Evolutionary conservation across 2,888 invertebrate genomes (phyloP), one percentile per base, ranked within the genome.

Genomic region (Caenorhabditis parvicauda): DNA sequence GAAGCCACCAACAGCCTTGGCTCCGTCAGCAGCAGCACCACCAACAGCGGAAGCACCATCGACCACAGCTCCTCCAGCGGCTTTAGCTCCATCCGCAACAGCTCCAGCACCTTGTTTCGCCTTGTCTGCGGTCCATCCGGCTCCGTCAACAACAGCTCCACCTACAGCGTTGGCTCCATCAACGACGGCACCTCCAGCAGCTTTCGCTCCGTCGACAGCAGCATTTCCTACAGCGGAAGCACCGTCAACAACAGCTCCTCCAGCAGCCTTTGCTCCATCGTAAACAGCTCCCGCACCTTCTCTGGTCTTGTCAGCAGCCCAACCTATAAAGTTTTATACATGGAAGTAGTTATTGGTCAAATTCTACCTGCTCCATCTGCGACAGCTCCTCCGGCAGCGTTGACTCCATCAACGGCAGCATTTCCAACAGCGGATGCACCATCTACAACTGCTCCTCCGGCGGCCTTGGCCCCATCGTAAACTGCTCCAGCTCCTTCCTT

Each of bases 1-100:
- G 35, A 61, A 61, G 43, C 60, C 60, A 21, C 63, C 67, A 27
- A 63, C 58, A 1, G 57, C 43, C 27, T 62, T 56, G 19, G 59
- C 66, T 32, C 62, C 41, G n/a, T 35, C 53, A 17, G 37, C 17
- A 14, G 46, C 45, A 5, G 21, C 46, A 14, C 41, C 41, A 22
- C 47, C 54, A 5, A 48, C 42, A 2, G 41, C 7, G 7, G 39
- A 27, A 27, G 47, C 54, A 19, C 59, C 54, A 32, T 47, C 48
- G 19, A 46, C 44, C 4, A 60, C 29, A 38, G 29, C 55, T 41
- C 44, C 60, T 22, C 54, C 48, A 24, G 52, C 47, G 19, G 45
- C 58, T n/a, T 48, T 48, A 24, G 59, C 46, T 7, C 29, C 59
- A 22, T 29, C 55, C 45, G 32, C 45, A 17, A 54, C 53, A 2